Evolutionary conservation across 2,888 invertebrate species (phyloP).

Genomic region (Heterodera filipjevi): DNA sequence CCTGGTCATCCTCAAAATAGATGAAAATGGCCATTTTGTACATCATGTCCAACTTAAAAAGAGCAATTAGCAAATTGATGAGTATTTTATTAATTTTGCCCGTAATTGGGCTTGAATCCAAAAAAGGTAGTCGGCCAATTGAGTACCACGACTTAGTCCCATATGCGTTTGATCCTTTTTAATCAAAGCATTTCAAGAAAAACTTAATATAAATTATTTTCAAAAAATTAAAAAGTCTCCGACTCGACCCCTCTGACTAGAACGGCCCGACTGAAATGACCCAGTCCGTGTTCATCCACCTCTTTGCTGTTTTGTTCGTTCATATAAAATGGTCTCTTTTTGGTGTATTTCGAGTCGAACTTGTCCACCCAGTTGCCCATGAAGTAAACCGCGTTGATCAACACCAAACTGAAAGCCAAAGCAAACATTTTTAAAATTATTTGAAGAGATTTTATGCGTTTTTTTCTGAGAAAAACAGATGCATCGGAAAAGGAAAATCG

Average conservation of each 20-base stretch:
- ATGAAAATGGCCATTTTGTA: slow-evolving; percentile 50
- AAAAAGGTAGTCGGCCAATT: no score
- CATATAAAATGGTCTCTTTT: slow-evolving; percentile 73
- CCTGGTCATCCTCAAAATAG: slow-evolving; percentile 40
- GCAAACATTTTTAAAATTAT: slow-evolving; percentile 52
- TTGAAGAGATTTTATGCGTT: not conserved
- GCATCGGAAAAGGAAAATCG: not conserved
- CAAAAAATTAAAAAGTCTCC: no score
- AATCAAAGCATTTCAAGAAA: no score
- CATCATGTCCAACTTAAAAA: slow-evolving; percentile 74
- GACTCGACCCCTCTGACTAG: no score
- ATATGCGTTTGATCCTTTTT: no score
- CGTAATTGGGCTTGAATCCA: not conserved
- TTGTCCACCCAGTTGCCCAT: slow-evolving; percentile 67
- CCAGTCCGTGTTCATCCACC: not conserved
- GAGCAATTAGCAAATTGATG: not conserved
- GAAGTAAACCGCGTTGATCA: slow-evolving; percentile 69
- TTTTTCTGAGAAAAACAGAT: not conserved
- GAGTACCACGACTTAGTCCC: no score
- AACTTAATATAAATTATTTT: no score
- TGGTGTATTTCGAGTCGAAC: slow-evolving; percentile 73
- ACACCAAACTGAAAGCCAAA: slow-evolving; percentile 63
- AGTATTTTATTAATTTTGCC: no score
- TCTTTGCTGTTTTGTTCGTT: slow-evolving; percentile 61
- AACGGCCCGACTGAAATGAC: no score